A percentile compares a stretch with the other conserved stretches of the same genome.
Conservation (phyloP, 2,888 invertebrate species). For the Drosophila antonietae region DNA sequence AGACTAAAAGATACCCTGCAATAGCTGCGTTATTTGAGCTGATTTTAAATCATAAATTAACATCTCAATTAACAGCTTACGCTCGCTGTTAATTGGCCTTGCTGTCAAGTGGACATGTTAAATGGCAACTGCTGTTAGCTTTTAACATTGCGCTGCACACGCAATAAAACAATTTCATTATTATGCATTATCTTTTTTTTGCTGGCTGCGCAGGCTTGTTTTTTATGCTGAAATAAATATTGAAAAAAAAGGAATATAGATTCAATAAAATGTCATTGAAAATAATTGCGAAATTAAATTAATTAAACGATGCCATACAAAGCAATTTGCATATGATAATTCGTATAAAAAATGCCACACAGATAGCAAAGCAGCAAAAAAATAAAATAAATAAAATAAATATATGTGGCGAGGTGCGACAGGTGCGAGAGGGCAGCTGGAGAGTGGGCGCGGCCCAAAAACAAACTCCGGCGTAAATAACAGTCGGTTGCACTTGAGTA, state of each 20-base stretch:
- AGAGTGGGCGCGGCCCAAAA: conserved; percentile 18
- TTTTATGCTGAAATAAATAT: conserved; percentile 58
- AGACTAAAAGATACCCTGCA: neutral
- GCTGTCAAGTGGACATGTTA: conserved; percentile 42
- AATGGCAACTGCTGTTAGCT: conserved; percentile 2
- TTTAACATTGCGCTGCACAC: conserved; percentile 11
- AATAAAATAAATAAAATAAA: neutral
- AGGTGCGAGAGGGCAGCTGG: neutral
- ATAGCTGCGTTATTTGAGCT: neutral
- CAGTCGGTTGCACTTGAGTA: conserved; percentile 80
- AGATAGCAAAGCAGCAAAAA: conserved; percentile 7
- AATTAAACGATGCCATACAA: conserved; percentile 33
- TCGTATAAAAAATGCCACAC: conserved; percentile 41
- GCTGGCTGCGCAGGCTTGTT: conserved; percentile 19
- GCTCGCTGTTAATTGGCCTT: conserved; percentile 41
- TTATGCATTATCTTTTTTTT: conserved; percentile 4
- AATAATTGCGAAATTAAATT: conserved; percentile 64
- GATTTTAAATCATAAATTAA: neutral
- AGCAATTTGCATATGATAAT: conserved; percentile 65
- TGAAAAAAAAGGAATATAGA: conserved; percentile 19
- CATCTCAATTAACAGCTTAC: conserved; percentile 37
- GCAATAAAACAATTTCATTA: neutral
- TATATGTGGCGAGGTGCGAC: neutral
- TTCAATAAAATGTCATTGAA: conserved; percentile 61
- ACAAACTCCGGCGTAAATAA: conserved; percentile 65